Base-by-base conservation (phyloP, 2,113 vertebrate genomes). In the Hymenochirus boettgeri region DNA sequence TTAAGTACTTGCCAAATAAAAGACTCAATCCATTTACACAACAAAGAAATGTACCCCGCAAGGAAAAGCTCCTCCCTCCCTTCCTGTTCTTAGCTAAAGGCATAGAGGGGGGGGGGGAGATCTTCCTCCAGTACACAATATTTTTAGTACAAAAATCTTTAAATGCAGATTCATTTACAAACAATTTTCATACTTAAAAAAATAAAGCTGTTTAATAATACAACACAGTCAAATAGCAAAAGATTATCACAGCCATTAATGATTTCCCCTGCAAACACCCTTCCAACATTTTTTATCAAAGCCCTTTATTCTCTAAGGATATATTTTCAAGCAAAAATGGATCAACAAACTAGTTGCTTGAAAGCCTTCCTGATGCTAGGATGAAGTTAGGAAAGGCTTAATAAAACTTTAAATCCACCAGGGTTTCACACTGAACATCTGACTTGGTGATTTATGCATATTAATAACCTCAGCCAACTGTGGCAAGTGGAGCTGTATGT, bases 381-480 rank as follows among this genome's bases (percentile, higher is more conserved):
- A 76, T 79, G 79, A 90, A 91, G 89, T 88, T 86, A 88, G 89
- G 79, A 78, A 80, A 85, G 76, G 81, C 89, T 86, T 90, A 91
- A 91, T 90, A 88, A 89, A 90, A 86, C 85, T 91, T 89, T 80
- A 86, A 89, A 95, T 84, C 83, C 91, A 91, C 88, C 72, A 83
- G 90, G n/a, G 86, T 85, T 91, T 92, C 89, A 90, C 88, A 88
- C 90, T 86, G 90, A 93, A 91, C 92, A 90, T 93, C 88, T 91
- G 91, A 94, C 91, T 93, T 85, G 73, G 85, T 92, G 93, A 97
- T 95, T 92, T 94, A 93, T 96, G 93, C 93, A 97, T 96, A 95
- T 95, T 95, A 97, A 92, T 89, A 86, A 90, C 82, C 78, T 77
- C 82, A 89, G 91, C 86, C 90, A 87, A 89, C 83, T 77, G 86